A percentile compares a stretch with the other conserved stretches of the same genome.
These are phyloP conservation scores for Eueremaeus valkanovi DNA, from an alignment of 2,888 invertebrate genomes.

Conservation along the genomic window DNA sequence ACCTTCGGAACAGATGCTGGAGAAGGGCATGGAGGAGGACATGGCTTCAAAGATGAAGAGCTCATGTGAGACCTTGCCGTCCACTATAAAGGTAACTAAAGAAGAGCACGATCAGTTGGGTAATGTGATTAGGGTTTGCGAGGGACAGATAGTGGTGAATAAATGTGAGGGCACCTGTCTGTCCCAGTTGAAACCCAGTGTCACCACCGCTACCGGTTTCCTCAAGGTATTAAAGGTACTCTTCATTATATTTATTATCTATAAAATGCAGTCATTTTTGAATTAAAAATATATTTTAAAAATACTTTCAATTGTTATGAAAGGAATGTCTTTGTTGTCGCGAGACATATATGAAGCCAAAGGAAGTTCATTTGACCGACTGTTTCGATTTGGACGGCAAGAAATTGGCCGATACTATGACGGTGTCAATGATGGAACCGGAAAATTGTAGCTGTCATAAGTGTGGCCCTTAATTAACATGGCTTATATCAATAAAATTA, in stretches of 20 bases:
- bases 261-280: background rate
- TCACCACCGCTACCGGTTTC: slow-evolving; percentile 80
- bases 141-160: slow-evolving; percentile 80
- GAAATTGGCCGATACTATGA: slow-evolving; percentile 63
- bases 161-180: slow-evolving; percentile 90
- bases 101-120: slow-evolving; percentile 85
- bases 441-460: slow-evolving; percentile 73
- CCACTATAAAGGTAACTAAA: slow-evolving; percentile 47
- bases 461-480: slow-evolving; percentile 39
- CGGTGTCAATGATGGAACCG: slow-evolving; percentile 77
- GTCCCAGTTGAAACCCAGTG: slow-evolving; percentile 87
- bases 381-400: slow-evolving; percentile 85
- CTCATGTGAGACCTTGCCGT: slow-evolving; percentile 45
- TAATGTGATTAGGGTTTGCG: slow-evolving; percentile 76
- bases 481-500: background rate
- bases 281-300: background rate
- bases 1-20: background rate
- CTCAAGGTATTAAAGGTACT: slow-evolving; percentile 62
- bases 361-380: slow-evolving; percentile 71
- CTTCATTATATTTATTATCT: background rate
- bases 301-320: background rate
- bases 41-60: background rate
- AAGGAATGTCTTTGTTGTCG: slow-evolving; percentile 90
- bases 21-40: background rate
- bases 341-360: slow-evolving; percentile 76